A percentile compares a stretch with the other conserved stretches of the same genome.
These are phyloP conservation scores for Nycticryphes semicollaris DNA, from an alignment of 2,113 vertebrate species.

Conservation along the genomic window DNA sequence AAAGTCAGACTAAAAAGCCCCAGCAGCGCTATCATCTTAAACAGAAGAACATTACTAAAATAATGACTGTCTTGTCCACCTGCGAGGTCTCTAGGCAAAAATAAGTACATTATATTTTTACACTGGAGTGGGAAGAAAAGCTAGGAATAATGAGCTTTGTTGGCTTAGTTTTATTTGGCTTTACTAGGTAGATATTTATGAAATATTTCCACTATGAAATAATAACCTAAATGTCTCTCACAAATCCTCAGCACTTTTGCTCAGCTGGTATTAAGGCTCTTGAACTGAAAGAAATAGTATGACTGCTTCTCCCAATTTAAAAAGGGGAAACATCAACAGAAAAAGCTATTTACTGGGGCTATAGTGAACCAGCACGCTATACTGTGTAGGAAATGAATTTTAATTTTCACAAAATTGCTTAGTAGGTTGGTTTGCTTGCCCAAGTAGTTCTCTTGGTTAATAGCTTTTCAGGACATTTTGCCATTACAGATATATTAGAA, in stretches of 20 bases:
- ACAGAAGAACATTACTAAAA: neutral
- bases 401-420: slow-evolving; percentile 35
- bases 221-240: neutral
- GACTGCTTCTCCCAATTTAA: neutral
- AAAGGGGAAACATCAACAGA: neutral
- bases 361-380: neutral
- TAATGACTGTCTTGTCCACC: neutral
- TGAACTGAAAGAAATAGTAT: neutral
- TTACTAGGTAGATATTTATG: neutral
- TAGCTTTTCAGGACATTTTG: slow-evolving; percentile 20
- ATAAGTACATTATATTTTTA: rapidly evolving
- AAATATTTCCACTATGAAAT: neutral
- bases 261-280: neutral
- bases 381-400: slow-evolving; percentile 23
- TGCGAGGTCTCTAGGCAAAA: neutral
- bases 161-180: neutral
- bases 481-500: neutral
- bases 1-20: neutral
- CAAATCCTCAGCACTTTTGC: neutral
- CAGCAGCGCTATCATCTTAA: neutral
- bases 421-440: neutral
- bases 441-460: slow-evolving; percentile 31
- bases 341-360: slow-evolving; percentile 16
- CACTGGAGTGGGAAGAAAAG: neutral
- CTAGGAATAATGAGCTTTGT: neutral